Conservation (phyloP, 1,140 invertebrate genomes). For the Drosophila lini region DNA sequence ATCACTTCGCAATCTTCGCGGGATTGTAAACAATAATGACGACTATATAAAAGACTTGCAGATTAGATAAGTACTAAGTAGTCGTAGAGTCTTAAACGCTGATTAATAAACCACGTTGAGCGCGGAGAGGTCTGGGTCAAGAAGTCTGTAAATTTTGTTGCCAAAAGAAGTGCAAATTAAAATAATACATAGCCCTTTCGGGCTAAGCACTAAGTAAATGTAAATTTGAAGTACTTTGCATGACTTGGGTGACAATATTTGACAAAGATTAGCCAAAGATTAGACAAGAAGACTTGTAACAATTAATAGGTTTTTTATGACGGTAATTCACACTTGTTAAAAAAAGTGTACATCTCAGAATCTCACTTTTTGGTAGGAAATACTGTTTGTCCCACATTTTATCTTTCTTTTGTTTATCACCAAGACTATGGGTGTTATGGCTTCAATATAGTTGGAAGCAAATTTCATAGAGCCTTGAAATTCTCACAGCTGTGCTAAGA, state of each 20-base stretch:
- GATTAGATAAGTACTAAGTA: slow-evolving; percentile 43
- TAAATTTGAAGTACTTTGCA: slow-evolving; percentile 14
- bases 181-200: slow-evolving; percentile 1
- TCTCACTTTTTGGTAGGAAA: not conserved
- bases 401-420: not conserved
- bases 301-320: slow-evolving; percentile 1
- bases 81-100: slow-evolving; percentile 3
- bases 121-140: not conserved
- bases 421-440: not conserved
- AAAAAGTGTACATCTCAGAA: not conserved
- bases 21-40: slow-evolving; percentile 23
- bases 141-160: slow-evolving; percentile 6
- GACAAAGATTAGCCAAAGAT: slow-evolving; percentile 5
- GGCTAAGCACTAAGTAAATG: slow-evolving; percentile 1
- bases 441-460: slow-evolving; percentile 16
- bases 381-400: not conserved
- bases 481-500: not conserved
- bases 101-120: slow-evolving; percentile 20
- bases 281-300: slow-evolving; percentile 17
- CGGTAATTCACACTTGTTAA: not conserved
- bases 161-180: not conserved
- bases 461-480: slow-evolving; percentile 13
- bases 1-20: slow-evolving; percentile 47
- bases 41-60: slow-evolving; percentile 43
- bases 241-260: slow-evolving; percentile 11